phyloP scores from a whole-genome alignment of 2,797 vertebrate genomes.

The Melanotaenia trifasciata region DNA sequence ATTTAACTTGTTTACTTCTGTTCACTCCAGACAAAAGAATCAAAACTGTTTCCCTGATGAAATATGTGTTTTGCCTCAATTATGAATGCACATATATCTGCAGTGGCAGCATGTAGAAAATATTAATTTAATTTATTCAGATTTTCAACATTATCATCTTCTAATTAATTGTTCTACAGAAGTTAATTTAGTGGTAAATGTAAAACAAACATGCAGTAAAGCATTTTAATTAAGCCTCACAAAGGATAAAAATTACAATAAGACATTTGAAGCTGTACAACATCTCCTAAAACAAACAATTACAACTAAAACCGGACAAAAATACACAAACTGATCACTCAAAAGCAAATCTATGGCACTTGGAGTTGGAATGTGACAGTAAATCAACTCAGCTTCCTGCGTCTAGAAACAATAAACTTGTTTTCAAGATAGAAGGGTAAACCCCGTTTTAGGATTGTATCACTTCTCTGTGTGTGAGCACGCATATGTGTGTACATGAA shows the following conservation, averaged over 20 bases:
- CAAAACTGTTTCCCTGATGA: constrained; percentile 39
- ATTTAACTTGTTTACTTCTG: constrained; percentile 41
- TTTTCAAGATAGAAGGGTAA: constrained; percentile 66
- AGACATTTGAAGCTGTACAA: neutral
- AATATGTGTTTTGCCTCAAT: constrained; percentile 46
- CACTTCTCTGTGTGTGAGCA: constrained; percentile 11
- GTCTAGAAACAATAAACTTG: constrained; percentile 73
- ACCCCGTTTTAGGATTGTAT: constrained; percentile 67
- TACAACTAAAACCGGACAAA: constrained; percentile 33
- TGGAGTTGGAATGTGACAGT: constrained; percentile 56
- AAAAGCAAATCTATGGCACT: constrained; percentile 61
- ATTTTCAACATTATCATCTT: constrained; percentile 40
- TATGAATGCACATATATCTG: constrained; percentile 34
- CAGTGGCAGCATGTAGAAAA: constrained; percentile 31
- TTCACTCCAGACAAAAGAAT: constrained; percentile 45
- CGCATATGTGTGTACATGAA: constrained; percentile 52
- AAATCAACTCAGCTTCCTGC: constrained; percentile 59
- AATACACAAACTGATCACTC: constrained; percentile 54
- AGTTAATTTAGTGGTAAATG: constrained; percentile 52
- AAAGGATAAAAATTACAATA: constrained; percentile 13
- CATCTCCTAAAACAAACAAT: constrained; percentile 16
- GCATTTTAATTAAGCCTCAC: constrained; percentile 42
- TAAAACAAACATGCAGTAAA: constrained; percentile 47
- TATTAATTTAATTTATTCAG: constrained; percentile 43
- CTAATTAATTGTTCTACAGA: constrained; percentile 59